Conservation (phyloP, 2,113 vertebrate species). For the Cavia porcellus region DNA sequence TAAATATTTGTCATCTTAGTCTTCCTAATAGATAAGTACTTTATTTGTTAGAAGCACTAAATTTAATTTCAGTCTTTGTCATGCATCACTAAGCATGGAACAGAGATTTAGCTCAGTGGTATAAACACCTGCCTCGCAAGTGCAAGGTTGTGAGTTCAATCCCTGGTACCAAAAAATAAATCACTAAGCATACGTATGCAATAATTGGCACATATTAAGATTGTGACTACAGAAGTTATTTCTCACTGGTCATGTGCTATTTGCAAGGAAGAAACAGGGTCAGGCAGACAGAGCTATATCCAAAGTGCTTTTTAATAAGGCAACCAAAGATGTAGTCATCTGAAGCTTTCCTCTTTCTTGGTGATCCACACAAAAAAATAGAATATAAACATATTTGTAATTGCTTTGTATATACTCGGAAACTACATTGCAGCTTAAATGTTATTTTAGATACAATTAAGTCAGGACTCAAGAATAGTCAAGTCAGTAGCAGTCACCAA, state of each 20-base stretch:
- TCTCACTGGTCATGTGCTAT: neutral
- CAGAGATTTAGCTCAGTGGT: too few relatives aligned
- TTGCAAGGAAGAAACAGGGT: neutral
- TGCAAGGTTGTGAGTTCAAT: too few relatives aligned
- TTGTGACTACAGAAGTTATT: neutral
- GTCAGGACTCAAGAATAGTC: neutral
- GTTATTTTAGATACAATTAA: neutral
- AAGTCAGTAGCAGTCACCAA: neutral
- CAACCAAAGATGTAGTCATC: neutral
- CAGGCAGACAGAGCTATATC: neutral
- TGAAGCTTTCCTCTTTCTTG: neutral
- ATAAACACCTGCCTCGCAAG: too few relatives aligned
- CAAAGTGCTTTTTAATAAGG: neutral
- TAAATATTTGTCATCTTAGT: slow-evolving; percentile 1
- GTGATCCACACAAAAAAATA: neutral
- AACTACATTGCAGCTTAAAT: neutral
- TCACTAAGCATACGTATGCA: neutral
- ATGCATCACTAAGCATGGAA: neutral
- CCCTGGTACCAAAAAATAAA: neutral
- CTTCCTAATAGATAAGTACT: neutral
- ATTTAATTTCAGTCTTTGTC: neutral
- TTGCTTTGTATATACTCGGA: neutral
- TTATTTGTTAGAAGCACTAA: slow-evolving; percentile 7
- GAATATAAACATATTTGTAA: neutral
- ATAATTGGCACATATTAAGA: neutral